phyloP scores from a whole-genome alignment of 2,113 vertebrate species.

The Anseranas semipalmata region DNA sequence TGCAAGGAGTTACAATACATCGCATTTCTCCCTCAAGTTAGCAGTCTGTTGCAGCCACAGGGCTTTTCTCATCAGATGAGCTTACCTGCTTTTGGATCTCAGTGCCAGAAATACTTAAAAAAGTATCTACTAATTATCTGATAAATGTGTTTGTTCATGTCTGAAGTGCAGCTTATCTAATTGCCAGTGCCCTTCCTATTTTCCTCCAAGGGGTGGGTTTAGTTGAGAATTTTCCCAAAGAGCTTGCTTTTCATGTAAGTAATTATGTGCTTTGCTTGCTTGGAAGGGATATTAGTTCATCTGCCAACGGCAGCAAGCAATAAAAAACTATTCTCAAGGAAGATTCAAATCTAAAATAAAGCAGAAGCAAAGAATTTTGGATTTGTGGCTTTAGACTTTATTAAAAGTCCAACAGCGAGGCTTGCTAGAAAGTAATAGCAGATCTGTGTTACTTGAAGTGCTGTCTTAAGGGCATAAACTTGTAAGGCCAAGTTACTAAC shows the following conservation, averaged over 20 bases:
- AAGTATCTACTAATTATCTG: constrained; percentile 90
- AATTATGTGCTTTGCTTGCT: constrained; percentile 89
- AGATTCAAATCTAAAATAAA: constrained; percentile 52
- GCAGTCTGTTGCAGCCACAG: constrained; percentile 73
- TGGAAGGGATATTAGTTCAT: constrained; percentile 71
- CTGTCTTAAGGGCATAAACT: neutral
- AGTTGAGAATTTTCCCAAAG: constrained; percentile 84
- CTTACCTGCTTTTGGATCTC: constrained; percentile 77
- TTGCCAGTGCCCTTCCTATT: constrained; percentile 80
- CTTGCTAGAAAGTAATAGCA: constrained; percentile 36
- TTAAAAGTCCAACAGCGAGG: constrained; percentile 15
- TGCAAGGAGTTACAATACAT: neutral
- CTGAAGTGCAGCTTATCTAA: constrained; percentile 84
- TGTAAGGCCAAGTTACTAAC: neutral
- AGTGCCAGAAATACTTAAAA: constrained; percentile 85
- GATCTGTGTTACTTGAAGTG: neutral
- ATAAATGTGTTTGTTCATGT: constrained; percentile 89
- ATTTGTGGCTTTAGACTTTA: constrained; percentile 10
- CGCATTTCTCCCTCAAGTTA: constrained; percentile 54
- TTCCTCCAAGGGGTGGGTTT: constrained; percentile 77
- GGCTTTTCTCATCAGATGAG: constrained; percentile 72
- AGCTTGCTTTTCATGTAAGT: constrained; percentile 85
- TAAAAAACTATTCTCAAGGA: neutral
- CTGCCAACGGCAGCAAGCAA: constrained; percentile 51
- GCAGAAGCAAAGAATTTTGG: constrained; percentile 21